phyloP scores from a whole-genome alignment of 2,888 invertebrate genomes.

The Thalpophila matura region DNA sequence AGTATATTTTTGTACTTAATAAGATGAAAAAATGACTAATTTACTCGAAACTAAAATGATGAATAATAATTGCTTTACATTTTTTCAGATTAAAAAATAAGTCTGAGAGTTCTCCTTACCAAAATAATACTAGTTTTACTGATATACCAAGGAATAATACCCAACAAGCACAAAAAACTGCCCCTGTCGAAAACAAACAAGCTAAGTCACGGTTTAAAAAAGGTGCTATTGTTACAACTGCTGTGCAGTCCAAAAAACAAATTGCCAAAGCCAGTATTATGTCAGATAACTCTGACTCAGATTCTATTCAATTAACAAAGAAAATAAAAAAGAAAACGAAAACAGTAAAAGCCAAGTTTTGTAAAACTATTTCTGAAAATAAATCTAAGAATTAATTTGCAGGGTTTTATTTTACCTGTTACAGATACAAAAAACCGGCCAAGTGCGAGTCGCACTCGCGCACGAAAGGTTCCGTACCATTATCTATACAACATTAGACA shows the following conservation, averaged over 20 bases:
- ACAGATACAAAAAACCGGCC: too few relatives aligned
- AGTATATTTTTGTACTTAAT: too few relatives aligned
- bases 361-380: slow-evolving; percentile 75
- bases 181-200: slow-evolving; percentile 72
- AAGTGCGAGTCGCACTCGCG: too few relatives aligned
- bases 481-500: too few relatives aligned
- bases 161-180: slow-evolving; percentile 71
- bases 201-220: slow-evolving; percentile 90
- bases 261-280: slow-evolving; percentile 71
- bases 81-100: slow-evolving; percentile 85
- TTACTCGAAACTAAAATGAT: neutral
- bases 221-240: slow-evolving; percentile 91
- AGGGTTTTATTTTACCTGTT: slow-evolving; percentile 13
- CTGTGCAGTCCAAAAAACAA: slow-evolving; percentile 84
- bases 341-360: slow-evolving; percentile 75
- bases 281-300: slow-evolving; percentile 85
- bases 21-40: too few relatives aligned
- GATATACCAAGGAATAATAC: slow-evolving; percentile 84
- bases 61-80: neutral
- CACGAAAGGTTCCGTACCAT: too few relatives aligned
- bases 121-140: slow-evolving; percentile 84
- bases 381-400: slow-evolving; percentile 72
- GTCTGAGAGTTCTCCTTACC: slow-evolving; percentile 79
- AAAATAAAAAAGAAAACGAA: slow-evolving; percentile 88
- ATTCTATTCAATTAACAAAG: slow-evolving; percentile 81